These are phyloP conservation scores for Chrysolina americana DNA, from an alignment of 2,888 invertebrate genomes.

Conservation along the genomic window DNA sequence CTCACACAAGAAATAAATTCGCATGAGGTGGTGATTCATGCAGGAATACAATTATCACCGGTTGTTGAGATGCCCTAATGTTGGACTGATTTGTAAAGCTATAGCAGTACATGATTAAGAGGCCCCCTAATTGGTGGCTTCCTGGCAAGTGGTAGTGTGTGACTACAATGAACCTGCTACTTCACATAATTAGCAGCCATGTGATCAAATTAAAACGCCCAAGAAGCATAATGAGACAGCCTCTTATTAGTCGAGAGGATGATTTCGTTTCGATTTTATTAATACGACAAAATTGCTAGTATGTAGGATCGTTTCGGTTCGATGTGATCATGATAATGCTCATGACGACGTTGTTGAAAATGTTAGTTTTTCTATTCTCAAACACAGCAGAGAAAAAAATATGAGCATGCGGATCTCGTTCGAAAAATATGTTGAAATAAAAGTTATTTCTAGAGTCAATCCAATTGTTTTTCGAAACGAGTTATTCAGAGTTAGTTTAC, in stretches of 20 bases:
- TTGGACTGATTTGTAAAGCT: slow-evolving; percentile 57
- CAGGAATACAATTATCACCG: slow-evolving; percentile 19
- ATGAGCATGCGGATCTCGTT: too few relatives aligned
- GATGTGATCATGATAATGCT: neutral
- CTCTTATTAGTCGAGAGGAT: slow-evolving; percentile 14
- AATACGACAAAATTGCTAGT: slow-evolving; percentile 7
- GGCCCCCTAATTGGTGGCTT: slow-evolving; percentile 63
- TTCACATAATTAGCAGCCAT: slow-evolving; percentile 51
- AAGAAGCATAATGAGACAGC: slow-evolving; percentile 28
- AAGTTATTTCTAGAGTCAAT: too few relatives aligned
- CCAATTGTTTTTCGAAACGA: too few relatives aligned
- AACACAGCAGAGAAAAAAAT: too few relatives aligned
- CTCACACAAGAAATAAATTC: neutral
- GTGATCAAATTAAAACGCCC: slow-evolving; percentile 40
- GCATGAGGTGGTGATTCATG: neutral
- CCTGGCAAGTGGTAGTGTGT: slow-evolving; percentile 60
- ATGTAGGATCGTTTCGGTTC: neutral
- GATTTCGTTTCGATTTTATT: neutral
- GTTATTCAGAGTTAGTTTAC: too few relatives aligned
- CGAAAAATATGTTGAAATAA: too few relatives aligned
- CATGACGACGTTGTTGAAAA: neutral
- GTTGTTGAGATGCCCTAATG: slow-evolving; percentile 40
- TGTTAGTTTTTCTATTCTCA: neutral
- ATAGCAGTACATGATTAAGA: slow-evolving; percentile 62
- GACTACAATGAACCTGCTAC: slow-evolving; percentile 56